Base-by-base conservation (phyloP, 2,797 vertebrate genomes). In the Melanitta fusca region DNA sequence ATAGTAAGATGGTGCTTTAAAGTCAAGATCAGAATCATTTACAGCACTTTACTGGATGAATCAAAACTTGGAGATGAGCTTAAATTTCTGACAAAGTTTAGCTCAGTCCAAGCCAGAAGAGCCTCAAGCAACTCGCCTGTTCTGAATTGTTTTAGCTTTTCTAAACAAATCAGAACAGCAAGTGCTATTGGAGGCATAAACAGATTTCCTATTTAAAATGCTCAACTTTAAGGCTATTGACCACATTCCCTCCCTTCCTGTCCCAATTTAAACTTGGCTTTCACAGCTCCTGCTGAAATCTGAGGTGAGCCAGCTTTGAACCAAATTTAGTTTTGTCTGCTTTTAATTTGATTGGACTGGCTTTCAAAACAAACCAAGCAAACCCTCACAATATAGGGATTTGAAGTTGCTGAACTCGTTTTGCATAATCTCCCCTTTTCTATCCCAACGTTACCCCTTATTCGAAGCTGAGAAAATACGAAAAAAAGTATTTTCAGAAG, bases 181-280 rank as follows among this genome's bases (percentile, higher is more conserved):
- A 95, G 94, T 95, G 95, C 95, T 96, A 93, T 83, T 95, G 88
- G 93, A 96, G 82, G 77, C 78, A 93, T 96, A 96, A 96, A 96
- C 94, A 96, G 88, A 97, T 95, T 96, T 97, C 96, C 96, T 93
- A 95, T 94, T 96, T 96, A 94, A 96, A 96, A 97, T 93, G 84
- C 93, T 95, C 88, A 96, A 83, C 95, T 95, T 95, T 94, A 95
- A 96, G 91, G 88, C 95, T 96, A 95, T 95, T 97, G 94, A 97
- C 96, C 96, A 96, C 91, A 95, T 95, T 96, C 96, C 96, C 95
- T 96, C 94, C 94, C 95, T 96, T 97, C 95, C 94, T 97, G 95
- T 96, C 93, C 94, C 85, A 95, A 96, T 95, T 96, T 96, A 97
- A 96, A 96, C 95, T 96, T 96, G 96, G 94, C 95, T 96, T 95